A percentile compares a stretch with the other conserved stretches of the same genome.
phyloP scores from a whole-genome alignment of 2,888 invertebrate genomes.

The Stenchaetothrips biformis region DNA sequence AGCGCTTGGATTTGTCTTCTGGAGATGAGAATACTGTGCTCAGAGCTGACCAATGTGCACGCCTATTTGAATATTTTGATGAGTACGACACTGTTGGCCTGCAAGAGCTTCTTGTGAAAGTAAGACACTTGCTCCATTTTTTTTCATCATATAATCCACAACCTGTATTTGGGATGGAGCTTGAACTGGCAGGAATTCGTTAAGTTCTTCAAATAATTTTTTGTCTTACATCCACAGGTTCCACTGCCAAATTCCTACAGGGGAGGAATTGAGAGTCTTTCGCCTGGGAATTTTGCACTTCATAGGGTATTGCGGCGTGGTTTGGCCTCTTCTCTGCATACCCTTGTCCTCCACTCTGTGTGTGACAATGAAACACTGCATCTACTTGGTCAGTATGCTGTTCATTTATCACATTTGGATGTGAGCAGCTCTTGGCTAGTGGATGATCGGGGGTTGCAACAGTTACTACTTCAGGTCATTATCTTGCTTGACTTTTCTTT shows the following conservation, averaged over 20 bases:
- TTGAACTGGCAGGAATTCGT: too few relatives aligned
- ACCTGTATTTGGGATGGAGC: too few relatives aligned
- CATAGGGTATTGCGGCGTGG: conserved; percentile 38
- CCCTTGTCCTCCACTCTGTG: conserved; percentile 39
- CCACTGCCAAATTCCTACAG: neutral
- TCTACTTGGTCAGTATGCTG: conserved; percentile 40
- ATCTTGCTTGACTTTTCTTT: neutral
- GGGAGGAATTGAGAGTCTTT: conserved; percentile 31
- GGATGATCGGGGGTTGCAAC: conserved; percentile 40
- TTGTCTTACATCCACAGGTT: neutral
- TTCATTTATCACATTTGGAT: conserved; percentile 40
- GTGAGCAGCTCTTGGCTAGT: conserved; percentile 42
- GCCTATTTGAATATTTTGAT: conserved; percentile 33
- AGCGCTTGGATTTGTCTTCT: neutral
- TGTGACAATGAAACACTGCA: conserved; percentile 41
- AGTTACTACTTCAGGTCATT: conserved; percentile 38
- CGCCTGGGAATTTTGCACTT: conserved; percentile 36
- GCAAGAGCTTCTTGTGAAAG: conserved; percentile 40
- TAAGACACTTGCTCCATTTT: conserved; percentile 20
- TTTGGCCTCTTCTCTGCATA: conserved; percentile 39
- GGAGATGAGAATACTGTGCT: neutral
- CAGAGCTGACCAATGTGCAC: neutral
- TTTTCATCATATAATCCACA: too few relatives aligned
- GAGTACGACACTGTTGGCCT: conserved; percentile 39
- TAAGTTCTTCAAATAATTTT: too few relatives aligned